Conservation (phyloP, 2,888 invertebrate species). For the Eristalis intricaria region DNA sequence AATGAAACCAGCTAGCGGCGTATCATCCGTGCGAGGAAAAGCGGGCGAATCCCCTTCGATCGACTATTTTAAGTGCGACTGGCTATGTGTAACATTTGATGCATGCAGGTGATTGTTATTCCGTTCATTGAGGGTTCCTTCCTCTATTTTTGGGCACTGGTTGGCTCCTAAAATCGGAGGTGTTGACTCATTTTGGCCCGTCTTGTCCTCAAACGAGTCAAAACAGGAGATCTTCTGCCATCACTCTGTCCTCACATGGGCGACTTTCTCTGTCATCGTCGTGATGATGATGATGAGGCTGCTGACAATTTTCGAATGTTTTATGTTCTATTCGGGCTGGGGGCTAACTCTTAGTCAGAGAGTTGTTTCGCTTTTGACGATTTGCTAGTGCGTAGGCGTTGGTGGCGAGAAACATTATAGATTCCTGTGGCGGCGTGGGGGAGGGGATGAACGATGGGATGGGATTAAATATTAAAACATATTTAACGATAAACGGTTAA, state of each 20-base stretch:
- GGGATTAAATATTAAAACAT: background rate
- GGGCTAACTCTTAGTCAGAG: conserved; percentile 51
- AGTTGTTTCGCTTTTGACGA: conserved; percentile 22
- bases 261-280: background rate
- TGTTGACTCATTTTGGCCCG: conserved; percentile 42
- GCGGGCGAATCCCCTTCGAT: background rate
- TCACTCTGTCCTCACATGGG: background rate
- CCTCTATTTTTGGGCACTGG: conserved; percentile 29
- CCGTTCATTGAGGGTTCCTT: background rate
- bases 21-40: conserved; percentile 38
- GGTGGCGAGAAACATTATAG: background rate
- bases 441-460: background rate
- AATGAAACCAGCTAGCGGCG: conserved; percentile 40
- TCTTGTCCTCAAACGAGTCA: conserved; percentile 23
- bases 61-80: conserved; percentile 30
- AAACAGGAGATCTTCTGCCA: conserved; percentile 29
- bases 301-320: conserved; percentile 39
- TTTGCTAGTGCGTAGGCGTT: conserved; percentile 30
- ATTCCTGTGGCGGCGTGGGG: no score
- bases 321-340: background rate
- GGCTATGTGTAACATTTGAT: conserved; percentile 14
- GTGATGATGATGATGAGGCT: background rate
- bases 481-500: conserved; percentile 1
- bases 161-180: conserved; percentile 35
- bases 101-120: conserved; percentile 53